Conservation (phyloP, 2,888 invertebrate species). For the Thymelicus lineola region DNA sequence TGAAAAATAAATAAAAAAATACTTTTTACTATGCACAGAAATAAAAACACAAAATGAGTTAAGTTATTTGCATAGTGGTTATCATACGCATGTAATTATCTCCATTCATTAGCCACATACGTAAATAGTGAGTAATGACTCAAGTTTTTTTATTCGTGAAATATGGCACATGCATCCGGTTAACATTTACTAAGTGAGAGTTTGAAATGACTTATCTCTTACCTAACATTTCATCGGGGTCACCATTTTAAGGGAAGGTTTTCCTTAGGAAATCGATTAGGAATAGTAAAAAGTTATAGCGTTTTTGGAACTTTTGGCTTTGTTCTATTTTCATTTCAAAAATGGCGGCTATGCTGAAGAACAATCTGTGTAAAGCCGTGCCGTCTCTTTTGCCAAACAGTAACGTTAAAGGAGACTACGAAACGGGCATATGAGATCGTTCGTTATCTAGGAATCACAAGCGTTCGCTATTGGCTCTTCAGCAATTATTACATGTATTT, state of each 20-base stretch:
- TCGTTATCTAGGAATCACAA: too few relatives aligned
- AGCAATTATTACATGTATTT: neutral
- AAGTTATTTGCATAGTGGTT: neutral
- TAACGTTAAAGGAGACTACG: too few relatives aligned
- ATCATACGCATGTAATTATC: slow-evolving; percentile 26
- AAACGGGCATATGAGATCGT: too few relatives aligned
- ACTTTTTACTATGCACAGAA: neutral
- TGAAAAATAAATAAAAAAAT: neutral
- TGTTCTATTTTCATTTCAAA: too few relatives aligned
- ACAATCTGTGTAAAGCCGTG: too few relatives aligned
- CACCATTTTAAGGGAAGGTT: too few relatives aligned
- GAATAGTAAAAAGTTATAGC: too few relatives aligned
- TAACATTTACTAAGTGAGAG: neutral
- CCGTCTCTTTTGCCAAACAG: too few relatives aligned
- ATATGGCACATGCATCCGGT: neutral
- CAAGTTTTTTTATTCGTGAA: neutral
- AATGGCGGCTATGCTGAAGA: too few relatives aligned
- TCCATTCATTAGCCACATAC: slow-evolving; percentile 15
- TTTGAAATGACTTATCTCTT: neutral
- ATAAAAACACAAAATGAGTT: neutral
- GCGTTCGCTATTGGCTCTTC: too few relatives aligned
- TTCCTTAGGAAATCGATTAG: too few relatives aligned
- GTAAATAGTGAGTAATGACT: neutral
- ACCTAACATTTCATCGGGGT: neutral
- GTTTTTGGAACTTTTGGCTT: too few relatives aligned